Conservation (phyloP, 2,888 invertebrate genomes). For the Rotaria socialis region DNA sequence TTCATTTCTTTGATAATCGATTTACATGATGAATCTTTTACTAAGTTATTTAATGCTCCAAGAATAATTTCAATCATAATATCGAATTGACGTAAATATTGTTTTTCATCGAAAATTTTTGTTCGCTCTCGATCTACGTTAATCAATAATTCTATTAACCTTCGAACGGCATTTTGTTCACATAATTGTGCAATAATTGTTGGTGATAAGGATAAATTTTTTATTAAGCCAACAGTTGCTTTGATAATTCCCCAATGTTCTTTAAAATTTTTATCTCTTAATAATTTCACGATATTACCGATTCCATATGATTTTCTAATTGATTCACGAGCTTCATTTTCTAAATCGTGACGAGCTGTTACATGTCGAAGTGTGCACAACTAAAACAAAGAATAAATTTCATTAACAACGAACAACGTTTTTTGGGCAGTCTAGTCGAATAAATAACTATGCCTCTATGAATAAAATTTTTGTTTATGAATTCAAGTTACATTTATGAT, state of each 20-base stretch:
- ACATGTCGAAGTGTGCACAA: constrained; percentile 36
- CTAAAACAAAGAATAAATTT: not conserved
- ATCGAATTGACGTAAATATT: constrained; percentile 22
- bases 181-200: not conserved
- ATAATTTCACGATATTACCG: not conserved
- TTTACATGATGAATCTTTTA: not conserved
- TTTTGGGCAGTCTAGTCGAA: no score
- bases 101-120: not conserved
- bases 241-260: constrained; percentile 13
- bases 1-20: constrained; percentile 27
- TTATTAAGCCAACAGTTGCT: constrained; percentile 19
- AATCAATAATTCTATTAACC: not conserved
- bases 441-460: no score
- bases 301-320: constrained; percentile 20
- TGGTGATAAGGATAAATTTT: constrained; percentile 21
- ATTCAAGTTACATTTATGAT: no score
- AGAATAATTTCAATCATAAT: constrained; percentile 37
- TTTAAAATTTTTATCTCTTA: not conserved
- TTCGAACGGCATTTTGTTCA: not conserved
- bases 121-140: constrained; percentile 5
- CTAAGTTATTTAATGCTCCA: constrained; percentile 15
- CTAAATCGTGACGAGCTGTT: constrained; percentile 17
- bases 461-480: no score
- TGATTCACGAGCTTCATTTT: constrained; percentile 1
- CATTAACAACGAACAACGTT: no score